Conservation (phyloP, 2,113 vertebrate genomes). For the Potamarius usumacintae region DNA sequence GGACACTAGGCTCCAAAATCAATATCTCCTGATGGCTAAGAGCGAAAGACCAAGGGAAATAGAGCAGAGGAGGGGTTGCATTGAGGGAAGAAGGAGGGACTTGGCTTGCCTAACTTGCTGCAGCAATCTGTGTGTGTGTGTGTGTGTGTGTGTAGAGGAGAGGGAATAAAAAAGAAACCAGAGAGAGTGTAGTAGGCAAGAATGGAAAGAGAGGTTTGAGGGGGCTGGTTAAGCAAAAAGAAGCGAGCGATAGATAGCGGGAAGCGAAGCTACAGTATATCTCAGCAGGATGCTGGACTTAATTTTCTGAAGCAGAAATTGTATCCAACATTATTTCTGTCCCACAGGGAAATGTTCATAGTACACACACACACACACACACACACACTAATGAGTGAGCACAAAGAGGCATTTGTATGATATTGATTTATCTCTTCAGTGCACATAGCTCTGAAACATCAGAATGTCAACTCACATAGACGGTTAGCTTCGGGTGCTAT, state of each 20-base stretch:
- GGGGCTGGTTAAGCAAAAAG: neutral
- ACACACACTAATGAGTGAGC: neutral
- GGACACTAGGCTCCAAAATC: constrained; percentile 66
- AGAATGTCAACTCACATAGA: neutral
- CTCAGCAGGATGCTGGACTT: constrained; percentile 58
- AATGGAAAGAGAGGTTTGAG: neutral
- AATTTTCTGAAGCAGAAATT: constrained; percentile 65
- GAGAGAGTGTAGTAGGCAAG: constrained; percentile 14
- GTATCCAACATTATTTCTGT: constrained; percentile 51
- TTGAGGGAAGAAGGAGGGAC: constrained; percentile 24
- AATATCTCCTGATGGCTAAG: constrained; percentile 69
- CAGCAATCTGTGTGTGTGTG: constrained; percentile 39
- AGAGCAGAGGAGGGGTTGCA: constrained; percentile 40
- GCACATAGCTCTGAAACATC: neutral
- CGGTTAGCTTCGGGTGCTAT: neutral
- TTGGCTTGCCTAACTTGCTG: constrained; percentile 43
- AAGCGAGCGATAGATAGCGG: neutral
- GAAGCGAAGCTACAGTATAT: constrained; percentile 2
- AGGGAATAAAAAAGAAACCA: constrained; percentile 7
- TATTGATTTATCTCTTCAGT: neutral
- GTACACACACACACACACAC: constrained; percentile 10
- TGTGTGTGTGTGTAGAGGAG: constrained; percentile 17
- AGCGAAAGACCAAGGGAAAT: constrained; percentile 42
- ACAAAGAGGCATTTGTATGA: neutral
- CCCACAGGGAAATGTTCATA: constrained; percentile 35